Evolutionary conservation across 2,888 invertebrate species (phyloP).

Genomic region (Philereme vetulata): DNA sequence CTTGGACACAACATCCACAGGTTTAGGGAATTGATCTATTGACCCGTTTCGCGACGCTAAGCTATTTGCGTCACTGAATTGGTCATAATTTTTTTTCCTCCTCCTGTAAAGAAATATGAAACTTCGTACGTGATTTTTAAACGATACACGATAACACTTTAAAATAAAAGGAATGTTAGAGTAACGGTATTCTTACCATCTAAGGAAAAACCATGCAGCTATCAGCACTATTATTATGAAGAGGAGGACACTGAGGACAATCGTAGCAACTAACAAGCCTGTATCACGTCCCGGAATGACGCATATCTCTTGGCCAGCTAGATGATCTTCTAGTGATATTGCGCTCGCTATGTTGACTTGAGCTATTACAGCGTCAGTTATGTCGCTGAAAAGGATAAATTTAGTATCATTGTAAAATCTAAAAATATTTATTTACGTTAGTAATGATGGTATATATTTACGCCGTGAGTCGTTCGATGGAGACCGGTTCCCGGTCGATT

Average conservation of each 20-base stretch:
- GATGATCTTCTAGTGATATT: constrained; percentile 71
- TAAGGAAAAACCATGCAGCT: constrained; percentile 65
- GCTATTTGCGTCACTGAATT: constrained; percentile 64
- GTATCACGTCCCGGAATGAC: constrained; percentile 57
- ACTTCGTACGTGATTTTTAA: constrained; percentile 33
- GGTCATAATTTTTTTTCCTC: constrained; percentile 55
- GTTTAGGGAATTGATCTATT: constrained; percentile 48
- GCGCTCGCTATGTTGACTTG: constrained; percentile 57
- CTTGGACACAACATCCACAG: constrained; percentile 41
- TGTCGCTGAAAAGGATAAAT: constrained; percentile 59
- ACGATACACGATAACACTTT: constrained; percentile 31
- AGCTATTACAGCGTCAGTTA: constrained; percentile 53
- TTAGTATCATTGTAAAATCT: constrained; percentile 15
- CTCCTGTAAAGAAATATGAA: constrained; percentile 55
- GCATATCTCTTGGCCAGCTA: constrained; percentile 58
- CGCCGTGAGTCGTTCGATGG: constrained; percentile 57
- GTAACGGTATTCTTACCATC: constrained; percentile 64
- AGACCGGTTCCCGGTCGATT: constrained; percentile 59
- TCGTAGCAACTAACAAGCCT: constrained; percentile 70
- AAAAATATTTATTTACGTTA: neutral
- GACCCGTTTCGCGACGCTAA: constrained; percentile 56
- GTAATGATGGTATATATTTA: constrained; percentile 43
- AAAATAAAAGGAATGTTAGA: constrained; percentile 43
- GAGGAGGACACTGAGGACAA: constrained; percentile 67
- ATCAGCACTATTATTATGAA: constrained; percentile 62